Evolutionary conservation across 2,888 invertebrate species (phyloP), one percentile per base, ranked within the genome.

Genomic region (Troilus luridus): DNA sequence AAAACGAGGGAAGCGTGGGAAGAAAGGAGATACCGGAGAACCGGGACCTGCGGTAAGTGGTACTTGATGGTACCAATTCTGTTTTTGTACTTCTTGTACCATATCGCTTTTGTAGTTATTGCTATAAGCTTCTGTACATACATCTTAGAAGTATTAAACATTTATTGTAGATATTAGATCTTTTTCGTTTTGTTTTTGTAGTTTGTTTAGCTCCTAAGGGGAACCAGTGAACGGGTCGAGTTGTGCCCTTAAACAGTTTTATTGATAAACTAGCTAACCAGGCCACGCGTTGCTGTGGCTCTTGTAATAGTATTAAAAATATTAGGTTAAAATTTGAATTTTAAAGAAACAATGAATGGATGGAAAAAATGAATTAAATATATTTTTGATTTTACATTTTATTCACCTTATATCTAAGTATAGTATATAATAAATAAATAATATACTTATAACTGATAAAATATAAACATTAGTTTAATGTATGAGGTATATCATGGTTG

Each of bases 1-100:
- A 92, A 98, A 98, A 94, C 95, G 97, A 94, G 98, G 98, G 93
- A 97, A 97, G 94, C 97, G 97, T 94, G 98, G 98, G 93, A 98
- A 97, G 95, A 98, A 97, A 94, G 98, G 98, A 41, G 98, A 98
- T 93, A 93, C 96, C 24, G 98, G 98, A 92, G 98, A 97, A 93
- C 94, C 96, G 56, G 97, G 98, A 90, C 95, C 97, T 92, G 95
- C 96, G 95, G 98, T 98, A 95, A 96, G 97, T 96, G 14, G 24
- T 67, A 54, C 54, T 88, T 19, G 10, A 17, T 27, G 54, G 60
- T 64, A 62, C 58, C 88, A 1, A 85, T 19, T 41, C 14, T 58
- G 56, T 58, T 7, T 41, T 41, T 58, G n/a, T 56, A 58, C 59
- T n/a, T 59, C 17, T 88, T 58, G 88, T 88, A 58, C 58, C 54